phyloP scores from a whole-genome alignment of 2,797 vertebrate genomes.

The Vireo griseus region DNA sequence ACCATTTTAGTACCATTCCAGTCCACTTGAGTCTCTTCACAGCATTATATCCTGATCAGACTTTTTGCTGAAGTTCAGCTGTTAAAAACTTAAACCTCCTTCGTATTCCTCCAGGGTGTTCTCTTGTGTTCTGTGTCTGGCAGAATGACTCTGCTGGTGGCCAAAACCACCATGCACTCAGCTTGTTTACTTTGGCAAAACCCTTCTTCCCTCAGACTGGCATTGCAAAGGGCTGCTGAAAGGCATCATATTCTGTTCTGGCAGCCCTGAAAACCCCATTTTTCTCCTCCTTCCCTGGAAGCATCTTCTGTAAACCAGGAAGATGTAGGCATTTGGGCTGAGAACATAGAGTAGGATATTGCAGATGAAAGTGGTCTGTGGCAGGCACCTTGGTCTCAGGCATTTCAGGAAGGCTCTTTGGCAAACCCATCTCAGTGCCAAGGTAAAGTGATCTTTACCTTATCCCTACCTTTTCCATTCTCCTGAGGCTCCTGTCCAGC shows the following conservation, averaged over 20 bases:
- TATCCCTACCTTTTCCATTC: background rate
- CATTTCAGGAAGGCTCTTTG: background rate
- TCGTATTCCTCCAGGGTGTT: background rate
- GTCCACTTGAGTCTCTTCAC: background rate
- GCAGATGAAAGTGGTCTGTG: background rate
- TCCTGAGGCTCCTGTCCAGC: background rate
- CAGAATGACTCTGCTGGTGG: background rate
- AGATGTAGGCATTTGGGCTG: background rate
- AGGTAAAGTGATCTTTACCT: background rate
- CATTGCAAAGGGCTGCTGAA: background rate
- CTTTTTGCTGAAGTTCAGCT: background rate
- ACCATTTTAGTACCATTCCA: background rate
- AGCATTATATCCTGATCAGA: background rate
- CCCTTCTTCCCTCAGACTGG: background rate
- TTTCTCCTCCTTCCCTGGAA: background rate
- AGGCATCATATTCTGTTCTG: background rate
- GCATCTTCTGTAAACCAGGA: background rate
- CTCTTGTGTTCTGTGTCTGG: background rate
- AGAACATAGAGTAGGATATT: background rate
- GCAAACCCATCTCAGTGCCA: background rate
- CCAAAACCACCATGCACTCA: background rate
- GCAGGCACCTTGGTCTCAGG: background rate
- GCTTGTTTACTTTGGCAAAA: background rate
- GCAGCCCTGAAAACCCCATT: background rate
- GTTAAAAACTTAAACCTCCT: background rate